A percentile compares a stretch with the other conserved stretches of the same genome.
phyloP scores from a whole-genome alignment of 2,888 invertebrate species.

The Dermolepida albohirtum region DNA sequence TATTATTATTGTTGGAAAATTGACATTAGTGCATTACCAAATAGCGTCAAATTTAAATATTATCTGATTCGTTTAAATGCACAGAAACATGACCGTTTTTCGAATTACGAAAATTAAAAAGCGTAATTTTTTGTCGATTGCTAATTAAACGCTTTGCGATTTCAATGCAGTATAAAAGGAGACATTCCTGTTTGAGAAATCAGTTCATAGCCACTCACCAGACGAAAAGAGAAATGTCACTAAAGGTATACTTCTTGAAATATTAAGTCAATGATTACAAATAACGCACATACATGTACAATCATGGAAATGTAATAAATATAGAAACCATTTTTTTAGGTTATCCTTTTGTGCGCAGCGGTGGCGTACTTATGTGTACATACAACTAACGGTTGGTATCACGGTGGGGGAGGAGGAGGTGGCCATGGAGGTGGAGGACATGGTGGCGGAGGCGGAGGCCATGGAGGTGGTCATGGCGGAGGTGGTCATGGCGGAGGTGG shows the following conservation, averaged over 20 bases:
- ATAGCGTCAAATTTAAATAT: slow-evolving; percentile 27
- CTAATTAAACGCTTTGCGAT: slow-evolving; percentile 23
- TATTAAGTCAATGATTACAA: neutral
- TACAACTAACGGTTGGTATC: slow-evolving; percentile 30
- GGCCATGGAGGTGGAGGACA: slow-evolving; percentile 4
- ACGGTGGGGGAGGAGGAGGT: slow-evolving; percentile 22
- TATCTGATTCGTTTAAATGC: slow-evolving; percentile 15
- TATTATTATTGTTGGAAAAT: slow-evolving; percentile 22
- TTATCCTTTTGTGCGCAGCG: slow-evolving; percentile 25
- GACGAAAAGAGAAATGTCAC: slow-evolving; percentile 34
- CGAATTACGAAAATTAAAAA: slow-evolving; percentile 31
- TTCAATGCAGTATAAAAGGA: slow-evolving; percentile 37
- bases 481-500: slow-evolving; percentile 13
- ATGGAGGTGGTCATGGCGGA: neutral
- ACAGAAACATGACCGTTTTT: slow-evolving; percentile 1
- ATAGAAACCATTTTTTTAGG: slow-evolving; percentile 6
- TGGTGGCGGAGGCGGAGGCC: neutral
- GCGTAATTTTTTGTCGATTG: slow-evolving; percentile 12
- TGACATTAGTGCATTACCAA: slow-evolving; percentile 16
- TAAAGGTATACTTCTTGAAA: slow-evolving; percentile 24
- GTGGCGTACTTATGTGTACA: slow-evolving; percentile 35
- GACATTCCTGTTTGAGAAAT: slow-evolving; percentile 6
- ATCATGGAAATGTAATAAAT: neutral
- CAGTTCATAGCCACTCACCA: slow-evolving; percentile 30
- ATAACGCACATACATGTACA: neutral